phyloP scores from a whole-genome alignment of 2,113 vertebrate genomes.

The western clawed frog (Xenopus tropicalis) region UCB_Xtro_10.0 CM004452.2:16215501-16216000 shows the following conservation, averaged over 20 bases:
- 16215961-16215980: constrained; percentile 28
- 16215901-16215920: constrained; percentile 28
- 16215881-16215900: constrained; percentile 42
- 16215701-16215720: constrained; percentile 23
- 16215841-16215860: constrained; percentile 32
- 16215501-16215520: constrained; percentile 58
- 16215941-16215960: constrained; percentile 17
- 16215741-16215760: constrained; percentile 39
- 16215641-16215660: constrained; percentile 9
- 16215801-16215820: constrained; percentile 37
- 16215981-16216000: not conserved
- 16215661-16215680: constrained; percentile 16
- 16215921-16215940: constrained; percentile 5
- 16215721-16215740: constrained; percentile 26
- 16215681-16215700: constrained; percentile 25
- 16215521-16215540: constrained; percentile 53
- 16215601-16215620: constrained; percentile 16
- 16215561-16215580: constrained; percentile 52
- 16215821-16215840: constrained; percentile 17
- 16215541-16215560: constrained; percentile 57
- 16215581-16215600: constrained; percentile 34
- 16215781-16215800: constrained; percentile 38
- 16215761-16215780: constrained; percentile 29
- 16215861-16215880: constrained; percentile 34
- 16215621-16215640: constrained; percentile 29